phyloP scores from a whole-genome alignment of 2,888 invertebrate species.

The Lysandra coridon region DNA sequence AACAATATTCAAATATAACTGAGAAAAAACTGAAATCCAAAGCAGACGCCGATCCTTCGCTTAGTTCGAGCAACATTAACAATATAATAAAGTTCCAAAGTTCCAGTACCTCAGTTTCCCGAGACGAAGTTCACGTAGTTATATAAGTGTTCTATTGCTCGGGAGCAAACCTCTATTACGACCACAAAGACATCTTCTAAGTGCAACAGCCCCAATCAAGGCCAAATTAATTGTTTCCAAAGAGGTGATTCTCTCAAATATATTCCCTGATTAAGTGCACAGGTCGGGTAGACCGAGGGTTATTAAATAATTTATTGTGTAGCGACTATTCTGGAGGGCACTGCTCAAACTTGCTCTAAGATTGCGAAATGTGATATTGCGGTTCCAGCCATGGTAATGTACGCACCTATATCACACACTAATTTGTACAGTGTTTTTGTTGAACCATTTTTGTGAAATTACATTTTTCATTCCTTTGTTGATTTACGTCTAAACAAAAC shows the following conservation, averaged over 20 bases:
- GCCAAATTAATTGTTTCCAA: constrained; percentile 72
- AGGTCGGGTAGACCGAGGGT: constrained; percentile 65
- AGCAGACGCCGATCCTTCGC: background rate
- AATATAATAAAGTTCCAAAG: constrained; percentile 23
- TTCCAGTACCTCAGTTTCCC: constrained; percentile 20
- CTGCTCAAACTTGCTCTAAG: constrained; percentile 64
- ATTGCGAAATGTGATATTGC: constrained; percentile 51
- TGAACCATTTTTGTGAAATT: constrained; percentile 10
- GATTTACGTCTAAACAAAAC: constrained; percentile 45
- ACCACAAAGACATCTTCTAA: constrained; percentile 50
- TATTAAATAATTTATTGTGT: constrained; percentile 79
- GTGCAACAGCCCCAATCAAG: constrained; percentile 55
- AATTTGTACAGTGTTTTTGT: background rate
- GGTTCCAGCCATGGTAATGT: constrained; percentile 53
- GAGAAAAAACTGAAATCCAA: background rate
- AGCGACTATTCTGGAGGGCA: constrained; percentile 67
- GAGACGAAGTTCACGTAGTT: constrained; percentile 5
- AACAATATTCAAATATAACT: background rate
- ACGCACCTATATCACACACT: background rate
- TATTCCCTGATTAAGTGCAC: constrained; percentile 72
- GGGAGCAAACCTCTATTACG: constrained; percentile 39
- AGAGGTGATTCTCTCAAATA: constrained; percentile 68
- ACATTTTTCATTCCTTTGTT: constrained; percentile 41
- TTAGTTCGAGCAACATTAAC: background rate
- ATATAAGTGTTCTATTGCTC: constrained; percentile 34